phyloP scores from a whole-genome alignment of 2,797 vertebrate species.

The Gymnopithys bicolor region DNA sequence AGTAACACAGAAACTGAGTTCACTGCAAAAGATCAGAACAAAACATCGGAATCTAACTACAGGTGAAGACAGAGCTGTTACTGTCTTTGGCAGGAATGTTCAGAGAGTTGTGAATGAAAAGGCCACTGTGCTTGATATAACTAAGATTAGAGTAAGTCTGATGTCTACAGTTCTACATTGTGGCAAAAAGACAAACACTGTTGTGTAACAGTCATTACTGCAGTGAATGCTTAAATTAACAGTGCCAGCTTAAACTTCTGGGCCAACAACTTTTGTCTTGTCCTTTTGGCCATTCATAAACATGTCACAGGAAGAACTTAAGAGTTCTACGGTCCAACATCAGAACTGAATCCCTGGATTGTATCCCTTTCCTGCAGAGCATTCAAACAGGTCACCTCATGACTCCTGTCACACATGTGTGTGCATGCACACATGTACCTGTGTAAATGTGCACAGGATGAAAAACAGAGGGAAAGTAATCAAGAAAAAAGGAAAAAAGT shows the following conservation, averaged over 20 bases:
- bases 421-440: neutral
- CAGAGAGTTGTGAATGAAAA: neutral
- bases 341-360: neutral
- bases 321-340: neutral
- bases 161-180: neutral
- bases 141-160: neutral
- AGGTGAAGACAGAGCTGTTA: neutral
- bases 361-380: neutral
- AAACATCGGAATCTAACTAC: neutral
- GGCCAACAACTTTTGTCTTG: neutral
- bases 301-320: neutral
- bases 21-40: neutral
- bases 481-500: neutral
- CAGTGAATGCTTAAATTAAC: neutral
- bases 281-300: neutral
- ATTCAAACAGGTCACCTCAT: neutral
- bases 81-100: neutral
- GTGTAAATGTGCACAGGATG: neutral
- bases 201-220: neutral
- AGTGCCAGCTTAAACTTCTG: neutral
- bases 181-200: neutral
- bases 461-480: neutral
- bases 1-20: neutral
- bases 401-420: neutral
- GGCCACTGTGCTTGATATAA: neutral